Percentiles rank a stretch among this genome's conserved stretches.
Evolutionary conservation across 1,140 invertebrate genomes (phyloP).

Genomic region (Heliconius congener): DNA sequence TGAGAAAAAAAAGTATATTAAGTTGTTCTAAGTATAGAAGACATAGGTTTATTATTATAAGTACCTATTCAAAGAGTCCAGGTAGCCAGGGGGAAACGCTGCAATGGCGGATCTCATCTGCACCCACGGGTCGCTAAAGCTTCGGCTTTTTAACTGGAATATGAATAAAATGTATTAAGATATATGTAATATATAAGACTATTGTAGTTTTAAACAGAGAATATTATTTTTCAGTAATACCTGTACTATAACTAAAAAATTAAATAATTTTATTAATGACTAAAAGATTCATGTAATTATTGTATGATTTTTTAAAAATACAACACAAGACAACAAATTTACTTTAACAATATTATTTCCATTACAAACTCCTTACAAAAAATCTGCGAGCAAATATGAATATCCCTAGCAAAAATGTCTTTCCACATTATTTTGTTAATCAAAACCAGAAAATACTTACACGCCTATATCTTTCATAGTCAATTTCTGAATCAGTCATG

Average conservation of each 20-base stretch:
- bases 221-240: no score
- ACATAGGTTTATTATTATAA: not conserved
- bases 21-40: no score
- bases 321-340: no score
- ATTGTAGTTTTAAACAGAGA: no score
- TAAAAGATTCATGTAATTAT: no score
- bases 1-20: no score
- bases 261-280: no score
- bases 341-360: no score
- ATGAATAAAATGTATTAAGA: conserved; percentile 1
- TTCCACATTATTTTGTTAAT: not conserved
- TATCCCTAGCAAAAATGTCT: not conserved
- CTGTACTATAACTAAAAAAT: no score
- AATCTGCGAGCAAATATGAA: not conserved
- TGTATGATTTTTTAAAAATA: no score
- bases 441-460: conserved; percentile 44
- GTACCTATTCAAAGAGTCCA: conserved; percentile 57
- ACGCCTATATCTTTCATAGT: conserved; percentile 58
- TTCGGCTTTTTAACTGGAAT: conserved; percentile 52
- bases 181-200: no score
- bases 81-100: conserved; percentile 56
- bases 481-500: conserved; percentile 70
- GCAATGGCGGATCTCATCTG: conserved; percentile 51
- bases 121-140: conserved; percentile 59
- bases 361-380: no score